Evolutionary conservation across 2,113 vertebrate genomes (phyloP).

Genomic region (Catagonus wagneri): DNA sequence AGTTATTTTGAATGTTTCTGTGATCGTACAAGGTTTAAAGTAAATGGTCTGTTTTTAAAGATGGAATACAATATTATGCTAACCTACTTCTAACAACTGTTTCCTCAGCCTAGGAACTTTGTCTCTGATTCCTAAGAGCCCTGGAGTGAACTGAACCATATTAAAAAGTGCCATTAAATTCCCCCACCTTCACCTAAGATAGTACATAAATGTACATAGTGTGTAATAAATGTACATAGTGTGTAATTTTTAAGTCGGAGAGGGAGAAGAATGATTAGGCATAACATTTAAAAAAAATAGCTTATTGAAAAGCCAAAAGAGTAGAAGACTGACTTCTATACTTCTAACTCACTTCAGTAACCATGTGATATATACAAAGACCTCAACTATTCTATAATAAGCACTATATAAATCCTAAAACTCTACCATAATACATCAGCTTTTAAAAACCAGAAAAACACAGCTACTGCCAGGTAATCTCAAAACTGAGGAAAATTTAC

Average conservation of each 20-base stretch:
- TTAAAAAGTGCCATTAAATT: conserved; percentile 10
- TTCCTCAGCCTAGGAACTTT: background rate
- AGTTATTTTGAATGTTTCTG: conserved; percentile 38
- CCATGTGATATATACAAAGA: conserved; percentile 47
- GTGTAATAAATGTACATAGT: background rate
- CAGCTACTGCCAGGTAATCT: conserved; percentile 64
- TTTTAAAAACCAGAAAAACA: conserved; percentile 63
- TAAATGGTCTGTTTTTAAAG: conserved; percentile 34
- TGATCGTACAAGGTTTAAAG: background rate
- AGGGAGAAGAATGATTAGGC: background rate
- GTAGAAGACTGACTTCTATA: conserved; percentile 1
- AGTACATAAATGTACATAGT: background rate
- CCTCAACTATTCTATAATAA: conserved; percentile 59
- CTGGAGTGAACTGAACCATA: background rate
- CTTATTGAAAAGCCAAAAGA: conserved; percentile 42
- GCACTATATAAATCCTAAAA: conserved; percentile 60
- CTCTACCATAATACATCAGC: conserved; percentile 15
- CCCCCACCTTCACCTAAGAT: conserved; percentile 26
- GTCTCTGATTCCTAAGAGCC: background rate
- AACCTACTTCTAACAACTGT: background rate
- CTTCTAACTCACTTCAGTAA: background rate
- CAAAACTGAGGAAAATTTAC: conserved; percentile 51
- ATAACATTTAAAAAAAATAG: background rate
- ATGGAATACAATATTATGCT: background rate
- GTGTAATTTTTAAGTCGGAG: background rate